Evolutionary conservation across 1,140 invertebrate genomes (phyloP), one percentile per base, ranked within the genome.

Genomic region (Euborellia annulipes): DNA sequence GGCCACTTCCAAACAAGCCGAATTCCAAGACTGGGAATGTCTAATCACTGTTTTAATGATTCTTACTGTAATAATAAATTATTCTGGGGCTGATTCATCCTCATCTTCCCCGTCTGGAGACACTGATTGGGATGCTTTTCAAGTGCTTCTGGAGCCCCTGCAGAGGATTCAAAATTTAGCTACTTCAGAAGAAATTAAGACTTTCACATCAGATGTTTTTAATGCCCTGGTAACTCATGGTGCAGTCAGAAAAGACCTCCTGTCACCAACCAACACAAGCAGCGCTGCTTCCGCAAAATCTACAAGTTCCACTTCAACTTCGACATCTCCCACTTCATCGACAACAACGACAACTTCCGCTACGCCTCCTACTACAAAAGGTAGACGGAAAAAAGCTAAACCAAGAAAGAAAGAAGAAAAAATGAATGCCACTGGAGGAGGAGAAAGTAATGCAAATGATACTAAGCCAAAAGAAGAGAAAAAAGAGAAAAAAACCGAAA

Each of bases 211-310:
- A 17, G 62, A 70, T 54, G 50, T 74, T 2, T 59, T 65, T 27
- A 58, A 61, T 39, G 55, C 67, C 21, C 65, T 78, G 34, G 59
- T 65, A 49, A 68, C 61, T 16, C 63, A 64, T 53, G 66, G 65
- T 7, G 59, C 23, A 27, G 11, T 27, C 4, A 4, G 23, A 4
- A 27, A 27, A 27, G 23, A 27, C 11, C n/a, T n/a, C n/a, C n/a
- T n/a, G n/a, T n/a, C n/a, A n/a, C 23, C 23, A 27, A 6, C 23
- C 11, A 4, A 6, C 4, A 11, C 23, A 6, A 6, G 4, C 4
- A 11, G 11, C 4, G 11, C 4, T 27, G 4, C 4, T 27, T 27
- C 23, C 4, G 11, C 11, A 11, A 27, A 27, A 4, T 11, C 11
- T 6, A 4, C 23, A 4, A 27, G 23, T 11, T 27, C 23, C 4